These are phyloP conservation scores for Pterophyllum scalare DNA, from an alignment of 2,113 vertebrate genomes.

Conservation along the genomic window DNA sequence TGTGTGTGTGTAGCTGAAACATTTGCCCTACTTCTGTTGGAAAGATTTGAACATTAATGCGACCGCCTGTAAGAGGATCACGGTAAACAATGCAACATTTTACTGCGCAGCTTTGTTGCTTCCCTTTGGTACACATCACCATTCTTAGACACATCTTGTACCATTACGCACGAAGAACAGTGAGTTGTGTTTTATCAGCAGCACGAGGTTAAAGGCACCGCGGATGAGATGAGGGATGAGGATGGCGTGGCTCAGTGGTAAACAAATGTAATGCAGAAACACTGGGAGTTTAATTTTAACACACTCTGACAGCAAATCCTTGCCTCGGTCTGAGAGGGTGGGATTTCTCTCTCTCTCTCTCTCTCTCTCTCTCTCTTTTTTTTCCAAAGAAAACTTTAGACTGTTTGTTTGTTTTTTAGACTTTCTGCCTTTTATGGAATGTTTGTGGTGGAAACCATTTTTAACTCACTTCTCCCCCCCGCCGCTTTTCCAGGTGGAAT, in stretches of 20 bases:
- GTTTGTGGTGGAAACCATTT: slow-evolving; percentile 25
- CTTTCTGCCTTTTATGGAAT: not conserved
- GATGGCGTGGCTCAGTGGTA: not conserved
- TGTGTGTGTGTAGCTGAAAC: not conserved
- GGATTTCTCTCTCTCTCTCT: not conserved
- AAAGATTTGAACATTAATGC: slow-evolving; percentile 21
- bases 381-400: not conserved
- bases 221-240: slow-evolving; percentile 15
- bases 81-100: slow-evolving; percentile 14
- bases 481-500: slow-evolving; percentile 73
- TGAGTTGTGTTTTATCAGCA: not conserved
- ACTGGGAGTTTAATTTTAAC: slow-evolving; percentile 2
- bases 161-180: not conserved
- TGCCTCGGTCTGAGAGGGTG: slow-evolving; percentile 19
- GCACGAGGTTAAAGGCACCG: not conserved
- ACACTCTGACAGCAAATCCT: slow-evolving; percentile 25
- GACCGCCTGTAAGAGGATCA: not conserved
- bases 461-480: slow-evolving; percentile 10
- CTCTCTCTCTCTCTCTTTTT: not conserved
- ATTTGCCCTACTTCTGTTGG: not conserved
- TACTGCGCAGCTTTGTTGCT: not conserved
- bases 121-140: not conserved
- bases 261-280: slow-evolving; percentile 13
- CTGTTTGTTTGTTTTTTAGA: slow-evolving; percentile 16
- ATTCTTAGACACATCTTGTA: not conserved